These are phyloP conservation scores for Perodicticus potto DNA, from an alignment of 2,797 vertebrate genomes.

Conservation along the genomic window DNA sequence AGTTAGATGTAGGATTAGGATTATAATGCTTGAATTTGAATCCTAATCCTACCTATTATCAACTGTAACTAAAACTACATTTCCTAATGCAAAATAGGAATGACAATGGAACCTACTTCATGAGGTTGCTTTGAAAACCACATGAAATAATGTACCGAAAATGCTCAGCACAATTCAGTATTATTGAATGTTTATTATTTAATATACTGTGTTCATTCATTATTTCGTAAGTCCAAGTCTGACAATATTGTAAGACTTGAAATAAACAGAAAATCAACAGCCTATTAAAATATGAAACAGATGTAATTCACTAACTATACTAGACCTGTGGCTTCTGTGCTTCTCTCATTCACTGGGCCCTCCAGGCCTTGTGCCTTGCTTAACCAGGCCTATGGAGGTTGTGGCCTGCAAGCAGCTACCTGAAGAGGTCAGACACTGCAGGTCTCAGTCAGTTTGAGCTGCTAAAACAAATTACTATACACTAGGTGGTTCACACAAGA, in stretches of 20 bases:
- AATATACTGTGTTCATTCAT: no score
- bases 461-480: neutral
- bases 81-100: conserved; percentile 26
- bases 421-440: neutral
- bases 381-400: neutral
- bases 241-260: neutral
- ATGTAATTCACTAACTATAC: neutral
- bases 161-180: neutral
- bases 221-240: no score
- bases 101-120: neutral
- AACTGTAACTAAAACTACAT: conserved; percentile 32
- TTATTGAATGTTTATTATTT: no score
- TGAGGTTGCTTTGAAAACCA: neutral
- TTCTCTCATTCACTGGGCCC: neutral
- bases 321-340: neutral
- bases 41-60: neutral
- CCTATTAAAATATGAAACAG: conserved; percentile 21
- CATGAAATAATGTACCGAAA: conserved; percentile 21
- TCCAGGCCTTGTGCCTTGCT: neutral
- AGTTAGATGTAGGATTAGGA: neutral
- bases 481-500: neutral
- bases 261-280: conserved; percentile 5
- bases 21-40: conserved; percentile 25
- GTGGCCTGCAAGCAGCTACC: neutral
- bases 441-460: neutral